A percentile compares a stretch with the other conserved stretches of the same genome.
phyloP scores from a whole-genome alignment of 2,797 vertebrate genomes.

The Threskiornis aethiopicus region DNA sequence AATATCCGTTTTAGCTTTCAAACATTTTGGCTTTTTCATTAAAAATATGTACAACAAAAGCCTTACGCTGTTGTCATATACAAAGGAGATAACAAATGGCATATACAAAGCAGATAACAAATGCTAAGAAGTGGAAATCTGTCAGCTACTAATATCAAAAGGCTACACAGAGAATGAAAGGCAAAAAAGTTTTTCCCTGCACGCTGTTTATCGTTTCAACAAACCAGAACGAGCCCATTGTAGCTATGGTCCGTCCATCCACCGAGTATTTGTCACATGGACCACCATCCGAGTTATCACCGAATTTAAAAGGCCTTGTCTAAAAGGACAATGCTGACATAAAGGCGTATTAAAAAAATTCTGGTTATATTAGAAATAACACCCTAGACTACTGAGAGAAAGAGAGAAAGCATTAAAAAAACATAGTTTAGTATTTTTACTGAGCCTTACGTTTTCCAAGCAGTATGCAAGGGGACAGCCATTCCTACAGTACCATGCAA shows the following conservation, averaged over 20 bases:
- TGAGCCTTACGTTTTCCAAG: neutral
- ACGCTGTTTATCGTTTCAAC: neutral
- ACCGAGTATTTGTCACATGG: neutral
- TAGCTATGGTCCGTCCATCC: neutral
- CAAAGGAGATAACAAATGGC: conserved; percentile 58
- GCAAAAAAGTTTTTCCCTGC: neutral
- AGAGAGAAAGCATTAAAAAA: neutral
- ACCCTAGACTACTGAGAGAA: neutral
- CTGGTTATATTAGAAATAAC: neutral
- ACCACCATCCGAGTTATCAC: neutral
- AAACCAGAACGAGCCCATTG: neutral
- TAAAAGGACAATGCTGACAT: neutral
- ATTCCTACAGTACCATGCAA: neutral
- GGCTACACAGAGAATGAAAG: neutral
- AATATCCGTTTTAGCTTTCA: conserved; percentile 62
- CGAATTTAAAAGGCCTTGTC: neutral
- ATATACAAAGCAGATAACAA: conserved; percentile 60
- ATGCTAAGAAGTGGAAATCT: conserved; percentile 31
- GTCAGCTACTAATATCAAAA: conserved; percentile 57
- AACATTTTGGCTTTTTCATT: conserved; percentile 52
- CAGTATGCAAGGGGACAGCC: neutral
- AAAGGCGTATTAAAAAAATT: neutral
- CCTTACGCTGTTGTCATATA: neutral
- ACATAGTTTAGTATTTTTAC: neutral
- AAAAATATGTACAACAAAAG: conserved; percentile 60